Base-by-base conservation (phyloP, 2,113 vertebrate species). In the Pitta sordida region DNA sequence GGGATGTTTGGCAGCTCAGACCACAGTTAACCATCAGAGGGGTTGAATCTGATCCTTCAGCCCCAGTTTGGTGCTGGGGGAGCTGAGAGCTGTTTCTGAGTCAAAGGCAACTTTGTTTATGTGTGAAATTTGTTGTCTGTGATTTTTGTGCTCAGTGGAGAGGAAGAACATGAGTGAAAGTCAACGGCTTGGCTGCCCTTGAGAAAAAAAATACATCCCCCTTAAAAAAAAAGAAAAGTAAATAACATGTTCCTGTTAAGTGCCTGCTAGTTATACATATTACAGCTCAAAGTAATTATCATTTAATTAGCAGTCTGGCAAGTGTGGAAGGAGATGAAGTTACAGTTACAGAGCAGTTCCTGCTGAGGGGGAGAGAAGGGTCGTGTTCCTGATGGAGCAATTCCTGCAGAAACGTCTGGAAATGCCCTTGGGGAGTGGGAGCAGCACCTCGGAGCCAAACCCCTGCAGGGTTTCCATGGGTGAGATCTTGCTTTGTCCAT, bases 261-360 rank as follows among this genome's bases (percentile, higher is more conserved):
- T 94, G 58, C 75, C 88, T 86, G 83, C 76, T 95, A 88, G 89
- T 97, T 96, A 90, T 62, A 94, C 76, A 27, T 82, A 74, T 91
- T 95, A 76, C 56, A 67, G 91, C 92, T 83, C 78, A 29, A 22
- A 83, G 93, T 93, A 91, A 96, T 97, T 97, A 96, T 71, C 62
- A 83, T 75, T 80, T 91, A 93, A 93, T 96, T 94, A 95, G 88
- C 91, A 95, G 95, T 77, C 87, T 78, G 24, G 75, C 74, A 76
- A 29, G 58, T 82, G 64, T 71, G 76, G 69, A 81, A 68, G 79
- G 68, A 80, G 82, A 60, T 53, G 39, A 74, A 91, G 65, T 89
- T 73, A 36, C 23, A 36, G 55, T 53, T 94, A 20, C 5, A 7
- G 41, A 70, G 36, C 36, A 10, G 44, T 71, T 80, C 12, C 30